phyloP scores from a whole-genome alignment of 1,140 invertebrate genomes.

The Drosophila orena region DNA sequence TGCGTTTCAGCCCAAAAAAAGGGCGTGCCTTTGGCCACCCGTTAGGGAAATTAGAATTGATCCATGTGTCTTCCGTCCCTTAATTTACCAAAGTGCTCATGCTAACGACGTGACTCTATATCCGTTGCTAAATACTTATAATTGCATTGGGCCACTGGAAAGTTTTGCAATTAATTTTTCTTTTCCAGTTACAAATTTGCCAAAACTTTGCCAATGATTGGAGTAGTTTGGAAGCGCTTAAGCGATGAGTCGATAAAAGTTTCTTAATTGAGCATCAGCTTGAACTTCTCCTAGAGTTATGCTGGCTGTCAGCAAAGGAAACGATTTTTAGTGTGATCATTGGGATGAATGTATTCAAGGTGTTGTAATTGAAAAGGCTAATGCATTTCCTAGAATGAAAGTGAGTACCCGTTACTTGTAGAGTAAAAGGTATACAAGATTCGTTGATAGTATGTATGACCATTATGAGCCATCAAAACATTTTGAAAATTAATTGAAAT shows the following conservation, averaged over 20 bases:
- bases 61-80: conserved; percentile 5
- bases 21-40: neutral
- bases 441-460: too few relatives aligned
- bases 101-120: conserved; percentile 1
- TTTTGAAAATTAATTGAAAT: too few relatives aligned
- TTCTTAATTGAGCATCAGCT: conserved; percentile 16
- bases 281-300: conserved; percentile 9
- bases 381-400: neutral
- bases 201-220: conserved; percentile 26
- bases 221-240: conserved; percentile 4
- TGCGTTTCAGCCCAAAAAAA: neutral
- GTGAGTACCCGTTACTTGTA: too few relatives aligned
- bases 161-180: conserved; percentile 47
- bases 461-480: too few relatives aligned
- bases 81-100: conserved; percentile 38
- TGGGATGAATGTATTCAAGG: too few relatives aligned
- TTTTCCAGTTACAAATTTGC: conserved; percentile 23
- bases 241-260: conserved; percentile 38
- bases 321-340: neutral
- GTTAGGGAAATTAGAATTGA: conserved; percentile 26
- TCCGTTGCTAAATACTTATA: conserved; percentile 12
- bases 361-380: neutral
- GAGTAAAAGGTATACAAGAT: too few relatives aligned
- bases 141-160: conserved; percentile 32
- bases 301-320: conserved; percentile 2